A percentile compares a stretch with the other conserved stretches of the same genome.
Conservation (phyloP, 2,888 invertebrate species). For the Lasioglossum oenotherae region DNA sequence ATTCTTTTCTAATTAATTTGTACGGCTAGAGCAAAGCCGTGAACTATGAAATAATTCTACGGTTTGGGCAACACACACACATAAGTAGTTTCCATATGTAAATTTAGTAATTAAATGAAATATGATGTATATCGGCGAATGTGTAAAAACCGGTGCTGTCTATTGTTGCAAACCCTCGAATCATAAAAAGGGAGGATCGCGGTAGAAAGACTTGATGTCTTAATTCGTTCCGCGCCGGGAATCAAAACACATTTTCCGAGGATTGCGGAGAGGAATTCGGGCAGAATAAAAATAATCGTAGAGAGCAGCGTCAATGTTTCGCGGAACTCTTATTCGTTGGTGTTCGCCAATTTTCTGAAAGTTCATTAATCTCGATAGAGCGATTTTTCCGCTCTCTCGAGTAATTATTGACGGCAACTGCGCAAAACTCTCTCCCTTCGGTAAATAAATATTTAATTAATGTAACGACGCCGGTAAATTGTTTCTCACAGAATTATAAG, state of each 20-base stretch:
- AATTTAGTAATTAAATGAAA: too few species aligned
- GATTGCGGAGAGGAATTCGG: not conserved
- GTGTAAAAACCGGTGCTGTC: not conserved
- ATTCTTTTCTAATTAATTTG: not conserved
- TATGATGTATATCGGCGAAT: too few species aligned
- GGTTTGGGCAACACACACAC: too few species aligned
- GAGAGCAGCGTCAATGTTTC: not conserved
- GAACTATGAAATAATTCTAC: not conserved
- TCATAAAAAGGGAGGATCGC: not conserved
- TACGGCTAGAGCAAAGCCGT: not conserved
- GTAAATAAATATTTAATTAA: conserved; percentile 17
- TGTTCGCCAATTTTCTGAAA: not conserved
- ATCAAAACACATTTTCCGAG: not conserved
- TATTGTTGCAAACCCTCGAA: not conserved
- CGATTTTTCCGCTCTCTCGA: not conserved
- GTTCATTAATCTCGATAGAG: conserved; percentile 15
- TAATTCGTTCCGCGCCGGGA: not conserved
- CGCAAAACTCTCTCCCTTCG: not conserved
- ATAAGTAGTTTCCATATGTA: too few species aligned
- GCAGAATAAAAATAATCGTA: not conserved
- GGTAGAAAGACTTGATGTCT: not conserved
- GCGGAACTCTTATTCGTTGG: not conserved
- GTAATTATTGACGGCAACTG: too few species aligned
- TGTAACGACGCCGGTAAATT: not conserved
- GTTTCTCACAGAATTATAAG: not conserved